Percentiles rank a stretch among this genome's conserved stretches.
Conservation (phyloP, 2,797 vertebrate genomes). For the Leptoclinus maculatus region DNA sequence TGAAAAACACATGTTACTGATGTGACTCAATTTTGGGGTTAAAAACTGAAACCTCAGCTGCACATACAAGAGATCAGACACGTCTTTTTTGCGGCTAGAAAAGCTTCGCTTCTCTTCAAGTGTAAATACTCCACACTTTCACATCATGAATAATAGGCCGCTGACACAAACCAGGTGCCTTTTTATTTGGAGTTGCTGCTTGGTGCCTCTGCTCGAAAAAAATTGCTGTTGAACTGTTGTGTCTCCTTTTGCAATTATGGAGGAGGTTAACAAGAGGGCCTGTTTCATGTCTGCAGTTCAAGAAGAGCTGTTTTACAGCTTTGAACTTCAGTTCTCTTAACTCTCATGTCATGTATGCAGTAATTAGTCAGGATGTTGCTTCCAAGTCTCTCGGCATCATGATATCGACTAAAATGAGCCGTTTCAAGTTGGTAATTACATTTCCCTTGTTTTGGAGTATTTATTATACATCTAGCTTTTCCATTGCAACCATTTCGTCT, state of each 20-base stretch:
- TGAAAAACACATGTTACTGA: conserved; percentile 79
- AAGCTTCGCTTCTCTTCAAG: conserved; percentile 50
- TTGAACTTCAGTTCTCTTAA: conserved; percentile 29
- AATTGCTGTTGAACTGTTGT: conserved; percentile 56
- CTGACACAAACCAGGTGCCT: conserved; percentile 74
- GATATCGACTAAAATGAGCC: conserved; percentile 27
- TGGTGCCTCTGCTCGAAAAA: conserved; percentile 50
- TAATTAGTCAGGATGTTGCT: conserved; percentile 44
- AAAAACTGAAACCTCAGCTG: conserved; percentile 72
- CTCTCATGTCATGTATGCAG: conserved; percentile 8
- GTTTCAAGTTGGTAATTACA: conserved; percentile 8
- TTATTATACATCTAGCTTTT: background rate
- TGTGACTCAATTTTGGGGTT: conserved; percentile 71
- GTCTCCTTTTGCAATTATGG: conserved; percentile 66
- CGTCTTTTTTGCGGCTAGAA: conserved; percentile 55
- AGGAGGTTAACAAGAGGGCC: conserved; percentile 62
- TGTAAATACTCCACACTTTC: conserved; percentile 53
- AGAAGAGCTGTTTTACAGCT: conserved; percentile 35
- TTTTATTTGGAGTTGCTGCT: conserved; percentile 43
- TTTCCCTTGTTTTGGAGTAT: conserved; percentile 26
- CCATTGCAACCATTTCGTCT: background rate
- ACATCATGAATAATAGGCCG: conserved; percentile 60
- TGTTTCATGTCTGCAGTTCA: conserved; percentile 63
- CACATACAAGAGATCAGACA: conserved; percentile 66
- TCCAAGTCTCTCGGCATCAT: conserved; percentile 17